Conservation (phyloP, 2,888 invertebrate species). For the Andrena haemorrhoa region DNA sequence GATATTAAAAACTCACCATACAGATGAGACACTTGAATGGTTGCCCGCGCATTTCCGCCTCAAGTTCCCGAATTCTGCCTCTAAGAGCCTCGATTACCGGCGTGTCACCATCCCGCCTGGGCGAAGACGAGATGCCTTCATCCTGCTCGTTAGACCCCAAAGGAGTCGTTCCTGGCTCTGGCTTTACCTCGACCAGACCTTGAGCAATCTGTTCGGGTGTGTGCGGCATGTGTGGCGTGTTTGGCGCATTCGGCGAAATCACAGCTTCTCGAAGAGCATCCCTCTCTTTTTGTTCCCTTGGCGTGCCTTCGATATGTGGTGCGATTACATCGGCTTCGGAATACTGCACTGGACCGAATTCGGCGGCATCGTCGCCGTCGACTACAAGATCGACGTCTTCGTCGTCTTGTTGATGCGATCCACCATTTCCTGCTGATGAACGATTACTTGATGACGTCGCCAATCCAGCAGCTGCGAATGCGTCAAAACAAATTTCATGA, state of each 20-base stretch:
- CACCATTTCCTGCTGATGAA: slow-evolving; percentile 65
- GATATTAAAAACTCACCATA: slow-evolving; percentile 86
- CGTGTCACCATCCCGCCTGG: slow-evolving; percentile 75
- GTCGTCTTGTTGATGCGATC: slow-evolving; percentile 87
- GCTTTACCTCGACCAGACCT: slow-evolving; percentile 81
- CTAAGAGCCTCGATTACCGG: slow-evolving; percentile 91
- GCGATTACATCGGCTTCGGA: slow-evolving; percentile 90
- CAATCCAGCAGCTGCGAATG: slow-evolving; percentile 82
- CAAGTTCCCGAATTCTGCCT: slow-evolving; percentile 91
- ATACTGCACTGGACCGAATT: slow-evolving; percentile 95
- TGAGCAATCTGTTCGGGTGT: slow-evolving; percentile 78
- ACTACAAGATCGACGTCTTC: slow-evolving; percentile 92
- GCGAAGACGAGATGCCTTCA: slow-evolving; percentile 71
- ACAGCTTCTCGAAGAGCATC: slow-evolving; percentile 87
- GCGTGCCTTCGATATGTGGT: slow-evolving; percentile 85
- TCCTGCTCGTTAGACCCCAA: slow-evolving; percentile 74
- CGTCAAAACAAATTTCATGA: background rate
- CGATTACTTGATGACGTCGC: slow-evolving; percentile 84
- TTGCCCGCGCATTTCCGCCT: slow-evolving; percentile 87
- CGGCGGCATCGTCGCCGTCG: slow-evolving; percentile 93
- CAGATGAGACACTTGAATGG: slow-evolving; percentile 96
- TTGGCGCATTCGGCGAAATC: slow-evolving; percentile 82
- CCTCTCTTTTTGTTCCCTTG: slow-evolving; percentile 86
- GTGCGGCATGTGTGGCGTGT: slow-evolving; percentile 75
- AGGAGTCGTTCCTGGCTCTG: slow-evolving; percentile 82